Evolutionary conservation across 2,113 vertebrate species (phyloP).

Genomic region (Anas platyrhynchos): DNA sequence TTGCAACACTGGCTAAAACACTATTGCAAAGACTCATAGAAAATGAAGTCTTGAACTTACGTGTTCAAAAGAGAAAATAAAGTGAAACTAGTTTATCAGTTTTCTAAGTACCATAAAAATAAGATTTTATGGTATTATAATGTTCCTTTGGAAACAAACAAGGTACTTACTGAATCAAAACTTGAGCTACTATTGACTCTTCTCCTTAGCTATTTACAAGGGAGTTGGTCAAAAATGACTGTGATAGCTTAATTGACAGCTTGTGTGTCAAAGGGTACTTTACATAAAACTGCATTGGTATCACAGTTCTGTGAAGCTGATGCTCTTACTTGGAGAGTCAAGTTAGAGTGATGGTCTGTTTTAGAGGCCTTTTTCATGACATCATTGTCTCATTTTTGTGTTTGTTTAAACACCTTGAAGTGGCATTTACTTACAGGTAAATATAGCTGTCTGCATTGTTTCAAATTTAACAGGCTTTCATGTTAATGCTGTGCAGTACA

Average conservation of each 20-base stretch:
- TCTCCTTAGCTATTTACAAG: conserved; percentile 39
- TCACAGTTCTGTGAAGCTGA: conserved; percentile 81
- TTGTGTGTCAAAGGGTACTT: conserved; percentile 82
- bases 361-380: conserved; percentile 80
- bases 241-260: conserved; percentile 75
- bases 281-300: conserved; percentile 74
- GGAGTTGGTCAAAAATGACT: conserved; percentile 74
- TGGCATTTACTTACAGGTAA: conserved; percentile 68
- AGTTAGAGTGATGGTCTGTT: conserved; percentile 80
- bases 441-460: conserved; percentile 66
- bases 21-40: conserved; percentile 47
- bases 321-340: conserved; percentile 82
- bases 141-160: conserved; percentile 72
- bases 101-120: conserved; percentile 61
- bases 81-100: conserved; percentile 33
- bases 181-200: conserved; percentile 72
- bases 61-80: conserved; percentile 36
- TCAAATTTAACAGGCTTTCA: conserved; percentile 59
- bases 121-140: conserved; percentile 47
- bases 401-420: conserved; percentile 66
- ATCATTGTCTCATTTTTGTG: conserved; percentile 70
- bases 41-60: conserved; percentile 38
- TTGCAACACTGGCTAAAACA: conserved; percentile 46
- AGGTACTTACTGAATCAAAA: conserved; percentile 72
- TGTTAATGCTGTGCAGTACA: conserved; percentile 68